These are phyloP conservation scores for Ctenomys sociabilis DNA, from an alignment of 2,113 vertebrate genomes.

Conservation along the genomic window DNA sequence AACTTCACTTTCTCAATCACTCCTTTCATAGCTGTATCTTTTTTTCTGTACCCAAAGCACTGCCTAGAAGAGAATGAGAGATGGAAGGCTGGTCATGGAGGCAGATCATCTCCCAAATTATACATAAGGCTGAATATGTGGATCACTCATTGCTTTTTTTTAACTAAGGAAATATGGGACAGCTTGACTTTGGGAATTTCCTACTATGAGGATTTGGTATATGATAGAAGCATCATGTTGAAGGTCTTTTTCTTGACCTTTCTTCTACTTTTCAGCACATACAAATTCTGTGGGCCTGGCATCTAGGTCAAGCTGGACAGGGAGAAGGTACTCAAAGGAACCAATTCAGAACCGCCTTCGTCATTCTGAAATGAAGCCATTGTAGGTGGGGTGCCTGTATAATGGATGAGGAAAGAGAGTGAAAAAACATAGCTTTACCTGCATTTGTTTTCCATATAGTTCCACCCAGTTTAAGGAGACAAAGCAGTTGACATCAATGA, in stretches of 20 bases:
- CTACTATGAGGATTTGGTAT: background rate
- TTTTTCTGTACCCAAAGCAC: constrained; percentile 71
- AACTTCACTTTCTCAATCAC: constrained; percentile 63
- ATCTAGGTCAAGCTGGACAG: background rate
- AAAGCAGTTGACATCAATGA: constrained; percentile 10
- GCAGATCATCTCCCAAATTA: background rate
- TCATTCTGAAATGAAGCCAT: background rate
- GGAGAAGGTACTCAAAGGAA: background rate
- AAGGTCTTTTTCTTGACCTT: constrained; percentile 35
- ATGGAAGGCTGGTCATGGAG: background rate
- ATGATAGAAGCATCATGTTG: background rate
- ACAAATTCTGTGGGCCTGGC: background rate
- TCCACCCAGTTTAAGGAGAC: constrained; percentile 78
- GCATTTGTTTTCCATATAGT: background rate
- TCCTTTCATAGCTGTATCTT: background rate
- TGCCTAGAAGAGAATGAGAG: constrained; percentile 53
- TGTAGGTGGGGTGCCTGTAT: background rate
- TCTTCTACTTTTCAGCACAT: background rate
- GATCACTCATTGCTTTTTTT: background rate
- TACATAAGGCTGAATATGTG: background rate
- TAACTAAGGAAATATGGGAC: background rate
- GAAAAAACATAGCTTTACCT: constrained; percentile 64
- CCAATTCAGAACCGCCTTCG: background rate
- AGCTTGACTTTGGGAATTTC: background rate
- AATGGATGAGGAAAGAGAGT: background rate